These are phyloP conservation scores for Lucilia cuprina DNA, from an alignment of 1,140 invertebrate species.

Conservation along the genomic window DNA sequence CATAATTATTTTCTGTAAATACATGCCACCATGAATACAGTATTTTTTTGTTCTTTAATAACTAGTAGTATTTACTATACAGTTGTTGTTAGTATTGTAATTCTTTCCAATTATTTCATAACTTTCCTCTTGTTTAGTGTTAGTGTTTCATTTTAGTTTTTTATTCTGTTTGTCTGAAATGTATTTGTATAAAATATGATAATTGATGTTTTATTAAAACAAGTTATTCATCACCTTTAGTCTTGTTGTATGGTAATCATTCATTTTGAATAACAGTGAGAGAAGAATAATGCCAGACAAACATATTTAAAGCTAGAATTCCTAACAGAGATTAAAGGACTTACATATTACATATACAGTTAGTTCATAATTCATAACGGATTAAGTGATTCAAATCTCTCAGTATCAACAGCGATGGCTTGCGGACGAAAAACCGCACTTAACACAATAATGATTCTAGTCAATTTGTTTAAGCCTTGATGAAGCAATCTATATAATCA, in stretches of 20 bases:
- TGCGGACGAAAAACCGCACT: too few species aligned
- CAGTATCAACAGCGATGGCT: too few species aligned
- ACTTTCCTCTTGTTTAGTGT: neutral
- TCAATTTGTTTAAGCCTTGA: too few species aligned
- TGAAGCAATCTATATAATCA: too few species aligned
- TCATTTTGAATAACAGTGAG: neutral
- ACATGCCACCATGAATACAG: neutral
- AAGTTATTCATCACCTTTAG: slow-evolving; percentile 34
- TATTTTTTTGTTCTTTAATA: neutral
- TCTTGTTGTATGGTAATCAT: neutral
- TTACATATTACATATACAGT: too few species aligned
- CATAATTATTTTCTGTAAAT: neutral
- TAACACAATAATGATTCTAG: too few species aligned
- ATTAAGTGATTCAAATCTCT: too few species aligned
- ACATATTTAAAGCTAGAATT: neutral
- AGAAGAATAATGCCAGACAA: too few species aligned
- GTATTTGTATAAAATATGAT: slow-evolving; percentile 7
- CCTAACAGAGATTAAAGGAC: too few species aligned
- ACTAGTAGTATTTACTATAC: neutral
- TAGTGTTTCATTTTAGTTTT: neutral
- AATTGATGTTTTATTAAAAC: slow-evolving; percentile 30
- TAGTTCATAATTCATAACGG: too few species aligned
- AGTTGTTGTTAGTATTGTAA: too few species aligned
- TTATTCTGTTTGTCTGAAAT: neutral
- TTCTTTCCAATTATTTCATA: neutral